Conservation (phyloP, 2,113 vertebrate species). For the Donacobius atricapilla region DNA sequence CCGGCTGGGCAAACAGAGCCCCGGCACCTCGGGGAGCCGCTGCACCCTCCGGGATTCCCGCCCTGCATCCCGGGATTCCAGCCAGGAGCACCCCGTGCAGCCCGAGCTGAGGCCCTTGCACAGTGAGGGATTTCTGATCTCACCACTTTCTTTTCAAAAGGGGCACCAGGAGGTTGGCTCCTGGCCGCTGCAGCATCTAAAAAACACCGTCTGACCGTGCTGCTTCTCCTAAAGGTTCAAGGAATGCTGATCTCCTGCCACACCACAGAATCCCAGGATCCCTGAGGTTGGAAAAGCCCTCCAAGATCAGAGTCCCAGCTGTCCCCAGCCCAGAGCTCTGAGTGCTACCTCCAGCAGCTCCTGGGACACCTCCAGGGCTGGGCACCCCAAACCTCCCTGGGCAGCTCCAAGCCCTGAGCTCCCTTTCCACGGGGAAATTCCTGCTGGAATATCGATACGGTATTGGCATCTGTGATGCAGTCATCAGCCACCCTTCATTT, state of each 20-base stretch:
- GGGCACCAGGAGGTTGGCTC: neutral
- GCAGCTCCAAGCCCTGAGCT: rapidly evolving
- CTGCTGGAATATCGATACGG: neutral
- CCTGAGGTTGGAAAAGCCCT: neutral
- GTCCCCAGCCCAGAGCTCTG: neutral
- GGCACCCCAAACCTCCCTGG: neutral
- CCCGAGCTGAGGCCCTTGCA: neutral
- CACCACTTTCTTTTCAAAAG: neutral
- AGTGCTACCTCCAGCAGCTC: neutral
- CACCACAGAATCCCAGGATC: rapidly evolving
- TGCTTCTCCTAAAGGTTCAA: neutral
- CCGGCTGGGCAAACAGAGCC: no score
- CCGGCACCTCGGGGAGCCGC: no score
- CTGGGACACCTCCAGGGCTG: neutral
- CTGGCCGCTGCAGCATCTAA: neutral
- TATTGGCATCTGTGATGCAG: neutral
- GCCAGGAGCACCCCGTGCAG: neutral
- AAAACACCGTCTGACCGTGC: neutral
- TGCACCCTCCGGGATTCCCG: no score
- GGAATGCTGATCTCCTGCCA: neutral
- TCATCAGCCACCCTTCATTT: neutral
- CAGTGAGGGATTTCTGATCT: neutral
- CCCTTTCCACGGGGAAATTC: neutral
- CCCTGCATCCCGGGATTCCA: neutral
- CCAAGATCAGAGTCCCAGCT: no score